Evolutionary conservation across 2,888 invertebrate genomes (phyloP).

Genomic region (Agonum fuliginosum): DNA sequence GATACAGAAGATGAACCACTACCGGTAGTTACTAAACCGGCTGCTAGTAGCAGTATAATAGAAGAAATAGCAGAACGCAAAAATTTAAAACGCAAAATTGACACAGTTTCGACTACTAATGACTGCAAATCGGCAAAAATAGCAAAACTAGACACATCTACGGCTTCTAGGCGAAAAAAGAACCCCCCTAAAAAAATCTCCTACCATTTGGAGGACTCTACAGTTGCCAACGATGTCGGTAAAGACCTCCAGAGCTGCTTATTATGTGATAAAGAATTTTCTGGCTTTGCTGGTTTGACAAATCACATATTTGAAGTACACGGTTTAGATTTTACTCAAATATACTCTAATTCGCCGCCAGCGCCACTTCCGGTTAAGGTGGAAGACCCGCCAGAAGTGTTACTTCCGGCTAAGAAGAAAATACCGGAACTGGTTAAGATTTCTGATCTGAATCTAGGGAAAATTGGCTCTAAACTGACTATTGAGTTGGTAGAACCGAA

Average conservation of each 20-base stretch:
- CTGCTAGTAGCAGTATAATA: slow-evolving; percentile 64
- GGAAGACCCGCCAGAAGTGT: slow-evolving; percentile 31
- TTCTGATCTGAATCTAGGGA: slow-evolving; percentile 65
- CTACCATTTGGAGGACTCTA: slow-evolving; percentile 44
- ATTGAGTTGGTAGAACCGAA: not conserved
- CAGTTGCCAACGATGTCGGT: too few relatives aligned
- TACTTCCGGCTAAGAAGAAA: slow-evolving; percentile 64
- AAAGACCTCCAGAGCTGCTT: slow-evolving; percentile 71
- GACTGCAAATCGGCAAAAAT: slow-evolving; percentile 48
- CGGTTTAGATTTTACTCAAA: slow-evolving; percentile 73
- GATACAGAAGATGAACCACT: slow-evolving; percentile 66
- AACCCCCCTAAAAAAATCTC: slow-evolving; percentile 70
- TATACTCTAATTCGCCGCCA: too few relatives aligned
- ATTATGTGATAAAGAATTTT: slow-evolving; percentile 74
- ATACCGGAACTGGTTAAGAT: slow-evolving; percentile 71
- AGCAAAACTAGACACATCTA: slow-evolving; percentile 64
- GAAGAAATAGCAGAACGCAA: slow-evolving; percentile 69
- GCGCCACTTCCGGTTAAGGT: slow-evolving; percentile 57
- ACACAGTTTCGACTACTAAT: slow-evolving; percentile 21
- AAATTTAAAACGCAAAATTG: slow-evolving; percentile 67
- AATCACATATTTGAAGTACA: slow-evolving; percentile 75
- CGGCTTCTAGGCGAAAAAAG: slow-evolving; percentile 70
- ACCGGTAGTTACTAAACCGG: slow-evolving; percentile 65
- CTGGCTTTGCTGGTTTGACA: slow-evolving; percentile 72
- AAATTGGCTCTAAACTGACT: not conserved